Percentiles rank a stretch among this genome's conserved stretches.
phyloP scores from a whole-genome alignment of 2,113 vertebrate species.

The Rhinopomastus cyanomelas region DNA sequence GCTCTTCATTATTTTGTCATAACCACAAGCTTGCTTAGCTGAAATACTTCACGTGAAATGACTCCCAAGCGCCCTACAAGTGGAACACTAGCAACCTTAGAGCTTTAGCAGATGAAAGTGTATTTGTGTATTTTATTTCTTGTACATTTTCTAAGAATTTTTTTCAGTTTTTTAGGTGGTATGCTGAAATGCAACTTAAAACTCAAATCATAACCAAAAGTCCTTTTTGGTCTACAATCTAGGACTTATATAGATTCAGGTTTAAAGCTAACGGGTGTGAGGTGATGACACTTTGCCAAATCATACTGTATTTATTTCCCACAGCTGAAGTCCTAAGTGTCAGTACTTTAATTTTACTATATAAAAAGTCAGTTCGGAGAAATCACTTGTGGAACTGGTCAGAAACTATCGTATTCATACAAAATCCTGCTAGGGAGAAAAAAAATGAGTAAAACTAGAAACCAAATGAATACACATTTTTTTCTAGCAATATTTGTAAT shows the following conservation, averaged over 20 bases:
- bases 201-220: neutral
- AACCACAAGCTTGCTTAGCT: neutral
- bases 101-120: neutral
- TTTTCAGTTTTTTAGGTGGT: neutral
- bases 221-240: neutral
- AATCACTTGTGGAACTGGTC: neutral
- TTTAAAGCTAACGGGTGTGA: neutral
- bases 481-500: neutral
- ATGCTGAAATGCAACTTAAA: neutral
- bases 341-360: neutral
- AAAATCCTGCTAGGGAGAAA: neutral
- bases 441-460: neutral
- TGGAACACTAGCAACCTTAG: neutral
- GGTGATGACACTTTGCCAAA: neutral
- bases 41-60: neutral
- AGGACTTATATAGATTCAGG: neutral
- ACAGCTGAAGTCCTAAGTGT: neutral
- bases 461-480: neutral
- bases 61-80: neutral
- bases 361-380: neutral
- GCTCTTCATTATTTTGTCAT: neutral
- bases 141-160: neutral
- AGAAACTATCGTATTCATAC: neutral
- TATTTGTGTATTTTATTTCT: neutral
- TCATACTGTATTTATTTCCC: neutral